Conservation (phyloP, 2,888 invertebrate genomes). For the Tipula lateralis region DNA sequence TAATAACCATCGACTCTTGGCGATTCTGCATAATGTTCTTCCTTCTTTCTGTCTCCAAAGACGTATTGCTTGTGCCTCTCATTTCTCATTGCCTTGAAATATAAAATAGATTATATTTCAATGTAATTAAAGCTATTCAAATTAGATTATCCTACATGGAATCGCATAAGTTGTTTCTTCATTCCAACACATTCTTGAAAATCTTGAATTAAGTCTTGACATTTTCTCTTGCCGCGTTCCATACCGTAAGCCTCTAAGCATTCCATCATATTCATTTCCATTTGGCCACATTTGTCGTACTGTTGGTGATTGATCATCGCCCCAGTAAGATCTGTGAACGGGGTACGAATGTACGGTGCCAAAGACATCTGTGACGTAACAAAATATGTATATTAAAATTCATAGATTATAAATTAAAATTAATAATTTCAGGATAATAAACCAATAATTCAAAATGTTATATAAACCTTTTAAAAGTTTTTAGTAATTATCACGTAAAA, state of each 20-base stretch:
- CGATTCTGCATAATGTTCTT: conserved; percentile 52
- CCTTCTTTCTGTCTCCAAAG: conserved; percentile 54
- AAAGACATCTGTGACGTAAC: conserved; percentile 52
- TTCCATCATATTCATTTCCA: conserved; percentile 68
- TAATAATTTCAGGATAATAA: neutral
- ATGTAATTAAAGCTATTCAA: neutral
- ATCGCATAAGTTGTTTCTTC: conserved; percentile 58
- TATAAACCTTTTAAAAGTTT: neutral
- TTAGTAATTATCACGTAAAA: neutral
- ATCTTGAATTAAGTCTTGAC: conserved; percentile 60
- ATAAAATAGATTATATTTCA: neutral
- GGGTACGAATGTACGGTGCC: conserved; percentile 62
- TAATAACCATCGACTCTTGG: conserved; percentile 59
- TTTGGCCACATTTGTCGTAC: conserved; percentile 59
- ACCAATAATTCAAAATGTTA: neutral
- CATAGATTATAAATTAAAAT: neutral
- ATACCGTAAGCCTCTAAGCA: conserved; percentile 77
- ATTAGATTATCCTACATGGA: conserved; percentile 52
- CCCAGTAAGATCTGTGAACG: conserved; percentile 68
- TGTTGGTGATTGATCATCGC: conserved; percentile 61
- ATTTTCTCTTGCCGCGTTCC: conserved; percentile 59
- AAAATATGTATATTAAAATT: neutral
- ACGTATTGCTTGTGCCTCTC: conserved; percentile 60
- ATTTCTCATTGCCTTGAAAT: conserved; percentile 54
- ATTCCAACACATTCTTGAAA: conserved; percentile 63